Evolutionary conservation across 1,140 invertebrate species (phyloP).

Genomic region (Panonychus citri): DNA sequence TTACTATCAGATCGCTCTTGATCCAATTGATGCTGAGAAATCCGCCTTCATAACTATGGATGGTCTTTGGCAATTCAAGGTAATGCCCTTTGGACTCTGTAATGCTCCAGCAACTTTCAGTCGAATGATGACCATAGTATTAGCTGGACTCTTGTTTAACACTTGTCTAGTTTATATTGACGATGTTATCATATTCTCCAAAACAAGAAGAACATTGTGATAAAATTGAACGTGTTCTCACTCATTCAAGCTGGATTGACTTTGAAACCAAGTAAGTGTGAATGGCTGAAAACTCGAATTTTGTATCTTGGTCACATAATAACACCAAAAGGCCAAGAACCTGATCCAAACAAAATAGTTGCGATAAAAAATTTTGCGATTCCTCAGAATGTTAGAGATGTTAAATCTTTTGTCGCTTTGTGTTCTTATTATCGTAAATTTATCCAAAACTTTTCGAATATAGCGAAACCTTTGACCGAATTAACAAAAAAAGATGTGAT

Average conservation of each 20-base stretch:
- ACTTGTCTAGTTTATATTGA: neutral
- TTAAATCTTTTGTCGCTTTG: slow-evolving; percentile 18
- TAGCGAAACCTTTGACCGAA: slow-evolving; percentile 11
- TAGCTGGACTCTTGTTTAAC: neutral
- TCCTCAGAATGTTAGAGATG: slow-evolving; percentile 15
- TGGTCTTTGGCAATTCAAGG: slow-evolving; percentile 9
- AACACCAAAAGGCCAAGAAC: slow-evolving; percentile 12
- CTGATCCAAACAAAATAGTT: slow-evolving; percentile 16
- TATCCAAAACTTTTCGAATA: slow-evolving; percentile 10
- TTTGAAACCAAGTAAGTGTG: slow-evolving; percentile 6
- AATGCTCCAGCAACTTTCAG: slow-evolving; percentile 16
- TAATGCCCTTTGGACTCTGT: slow-evolving; percentile 14
- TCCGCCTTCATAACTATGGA: neutral
- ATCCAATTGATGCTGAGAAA: neutral
- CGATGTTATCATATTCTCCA: neutral
- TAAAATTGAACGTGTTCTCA: slow-evolving; percentile 11
- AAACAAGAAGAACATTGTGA: neutral
- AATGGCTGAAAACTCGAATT: slow-evolving; percentile 6
- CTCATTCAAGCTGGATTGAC: neutral
- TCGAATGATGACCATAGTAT: slow-evolving; percentile 10
- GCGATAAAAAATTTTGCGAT: slow-evolving; percentile 16
- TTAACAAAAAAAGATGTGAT: slow-evolving; percentile 13
- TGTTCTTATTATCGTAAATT: slow-evolving; percentile 12
- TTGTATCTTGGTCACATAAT: slow-evolving; percentile 14
- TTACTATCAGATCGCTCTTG: slow-evolving; percentile 2